Evolutionary conservation across 1,140 invertebrate species (phyloP).

Genomic region (Drosophila tropicalis): DNA sequence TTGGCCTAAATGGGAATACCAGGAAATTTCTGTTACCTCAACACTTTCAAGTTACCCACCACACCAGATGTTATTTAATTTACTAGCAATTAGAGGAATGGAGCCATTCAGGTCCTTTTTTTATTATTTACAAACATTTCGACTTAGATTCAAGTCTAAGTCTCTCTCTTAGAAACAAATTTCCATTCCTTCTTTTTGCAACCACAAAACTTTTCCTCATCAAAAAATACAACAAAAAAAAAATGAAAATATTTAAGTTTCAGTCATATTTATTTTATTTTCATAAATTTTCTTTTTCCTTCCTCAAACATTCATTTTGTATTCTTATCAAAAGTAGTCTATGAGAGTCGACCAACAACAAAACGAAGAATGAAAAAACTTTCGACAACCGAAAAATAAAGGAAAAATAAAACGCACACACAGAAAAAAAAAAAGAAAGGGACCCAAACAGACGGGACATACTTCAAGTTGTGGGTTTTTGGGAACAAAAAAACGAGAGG

Average conservation of each 20-base stretch:
- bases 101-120: constrained; percentile 32
- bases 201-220: constrained; percentile 41
- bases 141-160: constrained; percentile 34
- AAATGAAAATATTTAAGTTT: constrained; percentile 55
- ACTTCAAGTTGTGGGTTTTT: constrained; percentile 40
- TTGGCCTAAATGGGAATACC: constrained; percentile 29
- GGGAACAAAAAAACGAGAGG: neutral
- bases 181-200: constrained; percentile 30
- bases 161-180: neutral
- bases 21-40: constrained; percentile 9
- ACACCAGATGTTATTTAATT: constrained; percentile 33
- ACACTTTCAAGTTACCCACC: constrained; percentile 35
- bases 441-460: constrained; percentile 48
- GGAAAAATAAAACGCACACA: constrained; percentile 20
- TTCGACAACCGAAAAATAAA: constrained; percentile 22
- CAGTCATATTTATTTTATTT: constrained; percentile 63
- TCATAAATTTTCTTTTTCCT: constrained; percentile 59
- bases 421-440: constrained; percentile 13
- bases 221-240: constrained; percentile 43
- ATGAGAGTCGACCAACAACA: constrained; percentile 17
- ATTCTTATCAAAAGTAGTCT: constrained; percentile 62
- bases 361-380: constrained; percentile 39
- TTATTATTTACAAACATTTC: constrained; percentile 62
- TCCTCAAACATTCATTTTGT: constrained; percentile 55
- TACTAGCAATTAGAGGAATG: constrained; percentile 52